A percentile compares a stretch with the other conserved stretches of the same genome.
These are phyloP conservation scores for Apogon talboti DNA, from an alignment of 2,797 vertebrate species.

Conservation along the genomic window DNA sequence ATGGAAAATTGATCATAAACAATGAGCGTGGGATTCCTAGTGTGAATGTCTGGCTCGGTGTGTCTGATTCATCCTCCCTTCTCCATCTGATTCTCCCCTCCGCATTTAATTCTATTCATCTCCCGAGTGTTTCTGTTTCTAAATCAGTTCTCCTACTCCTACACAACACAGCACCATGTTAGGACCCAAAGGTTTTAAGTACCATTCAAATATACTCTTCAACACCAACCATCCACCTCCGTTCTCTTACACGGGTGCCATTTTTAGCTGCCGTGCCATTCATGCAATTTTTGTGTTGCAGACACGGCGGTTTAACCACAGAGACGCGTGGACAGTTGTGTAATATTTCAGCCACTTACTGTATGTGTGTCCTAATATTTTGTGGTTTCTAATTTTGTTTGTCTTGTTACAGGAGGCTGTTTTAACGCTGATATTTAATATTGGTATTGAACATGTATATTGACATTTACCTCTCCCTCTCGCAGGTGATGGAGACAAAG, in stretches of 20 bases:
- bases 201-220: constrained; percentile 71
- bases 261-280: constrained; percentile 73
- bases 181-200: constrained; percentile 70
- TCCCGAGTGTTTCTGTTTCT: constrained; percentile 76
- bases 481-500: constrained; percentile 99
- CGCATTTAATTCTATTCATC: constrained; percentile 75
- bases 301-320: constrained; percentile 39
- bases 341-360: constrained; percentile 36
- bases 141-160: constrained; percentile 79
- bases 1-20: constrained; percentile 80
- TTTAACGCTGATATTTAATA: constrained; percentile 14
- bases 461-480: constrained; percentile 45
- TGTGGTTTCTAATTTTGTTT: constrained; percentile 6
- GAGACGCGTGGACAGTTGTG: constrained; percentile 37
- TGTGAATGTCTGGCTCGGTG: constrained; percentile 77
- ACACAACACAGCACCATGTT: constrained; percentile 64
- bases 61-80: constrained; percentile 79
- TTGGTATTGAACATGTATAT: constrained; percentile 42
- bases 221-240: constrained; percentile 70
- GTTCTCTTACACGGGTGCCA: constrained; percentile 65
- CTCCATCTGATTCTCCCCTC: constrained; percentile 73
- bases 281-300: constrained; percentile 67
- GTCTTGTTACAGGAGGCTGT: constrained; percentile 33
- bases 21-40: constrained; percentile 77
- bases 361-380: constrained; percentile 22